Base-by-base conservation (phyloP, 2,888 invertebrate genomes). In the Pomacea canaliculata region DNA sequence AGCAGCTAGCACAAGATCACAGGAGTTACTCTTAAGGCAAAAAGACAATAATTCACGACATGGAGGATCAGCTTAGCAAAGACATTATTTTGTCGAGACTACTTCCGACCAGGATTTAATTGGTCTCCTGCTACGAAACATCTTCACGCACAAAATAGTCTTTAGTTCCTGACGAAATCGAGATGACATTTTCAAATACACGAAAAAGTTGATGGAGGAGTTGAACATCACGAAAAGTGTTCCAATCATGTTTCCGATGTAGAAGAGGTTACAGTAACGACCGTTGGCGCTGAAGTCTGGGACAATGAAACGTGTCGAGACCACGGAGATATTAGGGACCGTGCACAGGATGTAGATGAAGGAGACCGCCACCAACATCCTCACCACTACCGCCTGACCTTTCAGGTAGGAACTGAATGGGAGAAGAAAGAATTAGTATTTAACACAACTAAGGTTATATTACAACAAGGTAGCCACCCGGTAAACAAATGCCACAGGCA, bases 151-250 rank as follows among this genome's bases (percentile, higher is more conserved):
- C 9, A 23, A 63, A 63, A 63, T 12, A 12, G 63, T 7, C n/a
- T n/a, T 63, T 10, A 63, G 63, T 8, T 63, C 63, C 1, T 27
- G 63, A 7, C 27, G n/a, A 27, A 63, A 63, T 23, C 63, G 63
- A 18, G 63, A 63, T 2, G 63, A 63, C 63, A 23, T 23, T n/a
- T 9, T 23, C 19, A 51, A 13, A 51, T 70, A 70, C 0, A 70
- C 56, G 18, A 51, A 51, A 51, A 70, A 70, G 27, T 51, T 70
- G 70, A 70, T 27, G 56, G 51, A 51, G 56, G n/a, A 51, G 70
- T 70, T 70, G 70, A 70, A 16, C 56, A 51, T 48, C 3, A 49
- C 2, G 10, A 70, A 8, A 13, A 9, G 3, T 1, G 19, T n/a
- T 4, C 70, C 23, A 0, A 51, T 5, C 23, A 18, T 16, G 70